phyloP scores from a whole-genome alignment of 1,140 invertebrate genomes.

The Mizuhopecten yessoensis region DNA sequence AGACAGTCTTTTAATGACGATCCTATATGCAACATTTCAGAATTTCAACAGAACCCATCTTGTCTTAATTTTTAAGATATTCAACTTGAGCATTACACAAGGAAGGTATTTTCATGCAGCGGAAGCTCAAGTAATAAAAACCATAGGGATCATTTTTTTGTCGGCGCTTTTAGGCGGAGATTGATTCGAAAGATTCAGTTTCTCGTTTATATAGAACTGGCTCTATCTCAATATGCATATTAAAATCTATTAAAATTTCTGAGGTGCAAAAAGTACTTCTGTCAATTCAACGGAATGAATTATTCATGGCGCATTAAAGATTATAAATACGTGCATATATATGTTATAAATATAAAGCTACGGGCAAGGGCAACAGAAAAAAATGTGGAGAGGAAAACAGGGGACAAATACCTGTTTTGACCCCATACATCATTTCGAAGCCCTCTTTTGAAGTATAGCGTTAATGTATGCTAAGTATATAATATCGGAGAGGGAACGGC shows the following conservation, averaged over 20 bases:
- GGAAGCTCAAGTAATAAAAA: background rate
- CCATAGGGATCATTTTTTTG: background rate
- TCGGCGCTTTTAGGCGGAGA: background rate
- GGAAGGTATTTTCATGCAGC: background rate
- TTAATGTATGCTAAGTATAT: slow-evolving; percentile 21
- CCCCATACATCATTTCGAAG: slow-evolving; percentile 2
- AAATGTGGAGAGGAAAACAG: background rate
- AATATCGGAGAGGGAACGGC: background rate
- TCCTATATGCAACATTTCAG: too few relatives aligned
- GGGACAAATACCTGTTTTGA: background rate
- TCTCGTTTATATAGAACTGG: background rate
- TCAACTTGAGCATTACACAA: background rate
- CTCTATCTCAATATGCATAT: background rate
- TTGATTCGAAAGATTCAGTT: background rate
- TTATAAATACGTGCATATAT: slow-evolving; percentile 7
- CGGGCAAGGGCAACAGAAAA: background rate
- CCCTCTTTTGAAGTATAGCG: background rate
- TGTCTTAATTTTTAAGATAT: background rate
- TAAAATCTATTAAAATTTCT: slow-evolving; percentile 40
- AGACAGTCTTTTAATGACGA: too few relatives aligned
- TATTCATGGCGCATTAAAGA: slow-evolving; percentile 12
- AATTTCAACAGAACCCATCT: too few relatives aligned
- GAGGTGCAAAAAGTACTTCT: slow-evolving; percentile 27
- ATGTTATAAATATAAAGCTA: background rate
- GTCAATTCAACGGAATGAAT: background rate